Percentiles rank a stretch among this genome's conserved stretches.
Conservation (phyloP, 2,888 invertebrate species). For the Leucania comma region DNA sequence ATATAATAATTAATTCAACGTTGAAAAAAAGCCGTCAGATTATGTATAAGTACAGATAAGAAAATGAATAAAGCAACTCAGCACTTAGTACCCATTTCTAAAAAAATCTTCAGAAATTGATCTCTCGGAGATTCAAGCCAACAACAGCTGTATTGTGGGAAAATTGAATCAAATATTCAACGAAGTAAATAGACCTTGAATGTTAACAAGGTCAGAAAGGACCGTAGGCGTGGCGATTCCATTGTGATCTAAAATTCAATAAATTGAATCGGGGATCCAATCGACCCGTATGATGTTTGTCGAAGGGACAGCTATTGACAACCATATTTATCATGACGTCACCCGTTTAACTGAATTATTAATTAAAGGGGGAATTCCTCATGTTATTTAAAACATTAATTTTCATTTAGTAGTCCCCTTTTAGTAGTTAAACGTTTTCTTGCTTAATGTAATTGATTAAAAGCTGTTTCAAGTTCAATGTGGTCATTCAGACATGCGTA, state of each 20-base stretch:
- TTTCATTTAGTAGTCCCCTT: conserved; percentile 27
- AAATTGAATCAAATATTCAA: conserved; percentile 47
- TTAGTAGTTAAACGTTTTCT: conserved; percentile 21
- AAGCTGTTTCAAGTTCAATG: conserved; percentile 15
- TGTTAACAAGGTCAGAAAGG: conserved; percentile 59
- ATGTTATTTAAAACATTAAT: conserved; percentile 34
- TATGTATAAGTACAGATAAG: not conserved
- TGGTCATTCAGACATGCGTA: not conserved
- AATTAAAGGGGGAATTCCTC: conserved; percentile 24
- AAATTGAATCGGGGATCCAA: conserved; percentile 52
- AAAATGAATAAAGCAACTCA: not conserved
- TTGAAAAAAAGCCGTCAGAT: not conserved
- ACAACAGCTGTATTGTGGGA: conserved; percentile 34
- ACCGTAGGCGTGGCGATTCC: conserved; percentile 51
- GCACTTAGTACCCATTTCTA: conserved; percentile 9
- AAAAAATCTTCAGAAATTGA: conserved; percentile 15
- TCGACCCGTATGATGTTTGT: conserved; percentile 53
- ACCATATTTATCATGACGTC: conserved; percentile 32
- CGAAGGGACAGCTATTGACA: conserved; percentile 36
- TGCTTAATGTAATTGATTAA: conserved; percentile 24
- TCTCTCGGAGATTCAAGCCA: conserved; percentile 3
- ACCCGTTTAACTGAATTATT: conserved; percentile 26
- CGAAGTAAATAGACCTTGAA: conserved; percentile 59
- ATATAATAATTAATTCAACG: not conserved
- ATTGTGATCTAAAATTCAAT: conserved; percentile 58